phyloP scores from a whole-genome alignment of 1,140 invertebrate genomes.

The Copidosoma floridanum region DNA sequence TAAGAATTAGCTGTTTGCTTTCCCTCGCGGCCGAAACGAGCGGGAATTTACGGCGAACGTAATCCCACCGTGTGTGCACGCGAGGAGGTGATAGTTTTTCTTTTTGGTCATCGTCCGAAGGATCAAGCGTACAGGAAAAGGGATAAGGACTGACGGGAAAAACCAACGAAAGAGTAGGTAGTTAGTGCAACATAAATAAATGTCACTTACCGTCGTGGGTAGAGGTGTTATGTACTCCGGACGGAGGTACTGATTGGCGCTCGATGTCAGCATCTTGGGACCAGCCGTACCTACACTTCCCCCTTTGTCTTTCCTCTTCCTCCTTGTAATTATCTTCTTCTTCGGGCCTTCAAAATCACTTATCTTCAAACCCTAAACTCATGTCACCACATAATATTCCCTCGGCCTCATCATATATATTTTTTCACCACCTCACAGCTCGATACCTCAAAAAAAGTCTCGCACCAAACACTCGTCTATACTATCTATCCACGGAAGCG shows the following conservation, averaged over 20 bases:
- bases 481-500: too few species aligned
- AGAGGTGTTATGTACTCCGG: slow-evolving; percentile 88
- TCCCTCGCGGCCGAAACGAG: background rate
- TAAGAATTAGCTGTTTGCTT: background rate
- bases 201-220: slow-evolving; percentile 83
- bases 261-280: slow-evolving; percentile 75
- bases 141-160: too few species aligned
- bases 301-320: background rate
- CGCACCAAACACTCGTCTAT: too few species aligned
- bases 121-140: too few species aligned
- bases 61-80: too few species aligned
- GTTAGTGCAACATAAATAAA: too few species aligned
- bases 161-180: too few species aligned
- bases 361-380: background rate
- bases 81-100: too few species aligned
- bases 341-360: background rate
- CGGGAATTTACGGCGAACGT: too few species aligned
- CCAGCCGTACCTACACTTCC: background rate
- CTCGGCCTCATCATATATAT: background rate
- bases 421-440: background rate
- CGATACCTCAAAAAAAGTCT: too few species aligned
- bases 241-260: slow-evolving; percentile 82
- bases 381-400: too few species aligned
- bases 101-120: too few species aligned
- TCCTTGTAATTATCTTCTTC: background rate